Percentiles rank a stretch among this genome's conserved stretches.
Evolutionary conservation across 2,888 invertebrate species (phyloP).

Genomic region (Fissipunctia ypsillon): DNA sequence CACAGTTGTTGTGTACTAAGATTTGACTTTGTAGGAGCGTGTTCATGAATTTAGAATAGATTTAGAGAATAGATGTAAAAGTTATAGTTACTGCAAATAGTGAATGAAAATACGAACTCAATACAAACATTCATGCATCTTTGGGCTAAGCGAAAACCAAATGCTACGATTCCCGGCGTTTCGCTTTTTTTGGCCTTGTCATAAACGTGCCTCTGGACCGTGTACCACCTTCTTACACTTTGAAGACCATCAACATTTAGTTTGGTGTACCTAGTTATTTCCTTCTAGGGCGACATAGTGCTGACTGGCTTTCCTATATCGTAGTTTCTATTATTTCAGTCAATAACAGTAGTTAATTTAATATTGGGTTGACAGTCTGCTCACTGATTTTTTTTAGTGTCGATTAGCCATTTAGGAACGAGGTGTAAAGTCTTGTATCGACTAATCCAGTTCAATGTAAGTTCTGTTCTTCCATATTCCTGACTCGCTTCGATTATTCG

Average conservation of each 20-base stretch:
- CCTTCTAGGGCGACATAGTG: neutral
- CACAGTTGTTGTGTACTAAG: neutral
- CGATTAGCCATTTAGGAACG: neutral
- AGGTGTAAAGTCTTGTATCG: neutral
- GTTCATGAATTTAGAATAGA: neutral
- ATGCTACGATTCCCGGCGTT: neutral
- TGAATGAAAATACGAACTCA: too few species aligned
- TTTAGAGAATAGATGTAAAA: neutral
- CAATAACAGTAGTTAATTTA: neutral
- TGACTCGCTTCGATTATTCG: neutral
- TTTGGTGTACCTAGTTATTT: neutral
- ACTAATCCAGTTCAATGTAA: neutral
- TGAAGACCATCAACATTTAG: neutral
- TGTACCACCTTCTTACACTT: constrained; percentile 15
- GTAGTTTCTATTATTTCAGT: neutral
- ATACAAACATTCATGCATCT: neutral
- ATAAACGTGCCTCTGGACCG: neutral
- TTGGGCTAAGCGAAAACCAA: neutral
- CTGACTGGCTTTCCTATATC: neutral
- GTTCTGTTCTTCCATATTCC: neutral
- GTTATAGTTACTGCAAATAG: constrained; percentile 2
- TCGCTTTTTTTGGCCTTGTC: constrained; percentile 5
- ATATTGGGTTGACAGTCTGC: neutral
- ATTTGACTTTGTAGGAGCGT: neutral
- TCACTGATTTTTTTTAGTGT: neutral